Evolutionary conservation across 2,888 invertebrate species (phyloP).

Genomic region (Archaeoteleia sp.): DNA sequence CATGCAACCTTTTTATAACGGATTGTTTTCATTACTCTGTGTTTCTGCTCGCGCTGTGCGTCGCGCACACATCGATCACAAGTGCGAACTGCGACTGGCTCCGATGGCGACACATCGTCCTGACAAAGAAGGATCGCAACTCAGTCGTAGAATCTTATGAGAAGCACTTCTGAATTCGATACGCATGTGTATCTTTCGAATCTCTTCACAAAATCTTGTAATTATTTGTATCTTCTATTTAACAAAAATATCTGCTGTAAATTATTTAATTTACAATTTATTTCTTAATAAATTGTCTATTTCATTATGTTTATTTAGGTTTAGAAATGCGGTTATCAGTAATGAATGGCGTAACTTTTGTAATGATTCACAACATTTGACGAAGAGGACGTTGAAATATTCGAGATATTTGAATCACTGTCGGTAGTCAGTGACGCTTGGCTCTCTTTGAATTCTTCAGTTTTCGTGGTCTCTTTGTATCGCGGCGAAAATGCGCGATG

Average conservation of each 20-base stretch:
- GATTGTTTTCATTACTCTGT: conserved; percentile 51
- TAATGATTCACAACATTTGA: too few relatives aligned
- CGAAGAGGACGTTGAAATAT: conserved; percentile 28
- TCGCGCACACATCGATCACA: conserved; percentile 63
- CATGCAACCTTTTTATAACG: conserved; percentile 38
- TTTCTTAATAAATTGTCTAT: too few relatives aligned
- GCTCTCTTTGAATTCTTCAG: conserved; percentile 62
- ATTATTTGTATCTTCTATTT: too few relatives aligned
- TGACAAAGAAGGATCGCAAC: conserved; percentile 70
- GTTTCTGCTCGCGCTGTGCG: conserved; percentile 24
- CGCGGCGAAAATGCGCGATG: conserved; percentile 33
- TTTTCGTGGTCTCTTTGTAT: conserved; percentile 70
- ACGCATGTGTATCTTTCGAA: conserved; percentile 27
- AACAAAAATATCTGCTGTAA: conserved; percentile 1
- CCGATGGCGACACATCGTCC: conserved; percentile 65
- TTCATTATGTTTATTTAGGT: conserved; percentile 9
- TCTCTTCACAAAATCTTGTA: conserved; percentile 14
- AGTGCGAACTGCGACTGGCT: conserved; percentile 61
- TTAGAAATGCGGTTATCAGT: not conserved
- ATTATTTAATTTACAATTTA: not conserved
- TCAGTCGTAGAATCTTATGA: conserved; percentile 47
- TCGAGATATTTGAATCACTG: conserved; percentile 62
- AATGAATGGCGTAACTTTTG: conserved; percentile 3
- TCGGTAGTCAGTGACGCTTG: conserved; percentile 64
- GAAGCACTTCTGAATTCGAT: conserved; percentile 35